Base-by-base conservation (phyloP, 2,797 vertebrate genomes). In the Leuciscus waleckii region DNA sequence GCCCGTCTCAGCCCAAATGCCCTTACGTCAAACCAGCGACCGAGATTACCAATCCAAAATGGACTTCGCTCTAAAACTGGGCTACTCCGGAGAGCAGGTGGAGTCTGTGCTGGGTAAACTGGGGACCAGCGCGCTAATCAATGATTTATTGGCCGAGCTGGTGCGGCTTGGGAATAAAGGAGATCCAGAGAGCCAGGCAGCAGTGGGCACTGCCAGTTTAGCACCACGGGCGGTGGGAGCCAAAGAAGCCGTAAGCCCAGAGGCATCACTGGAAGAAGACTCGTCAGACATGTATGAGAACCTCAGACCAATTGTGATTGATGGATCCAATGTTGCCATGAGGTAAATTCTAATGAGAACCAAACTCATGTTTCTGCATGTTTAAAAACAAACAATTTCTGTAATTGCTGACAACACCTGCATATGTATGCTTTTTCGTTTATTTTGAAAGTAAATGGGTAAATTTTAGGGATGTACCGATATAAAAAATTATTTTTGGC, bases 271-370 rank as follows among this genome's bases (percentile, higher is more conserved):
- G 90, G 98, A 99, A 92, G 98, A 98, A 56, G 97, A 98, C 90
- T 92, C 97, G 58, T 92, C 95, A 81, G 98, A 99, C 90, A 95
- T 92, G 51, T 96, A 92, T 83, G 97, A 99, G 88, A 99, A 99
- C 93, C 95, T 99, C 91, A 95, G 98, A 89, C 97, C 98, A 71
- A 94, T 99, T 73, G 98, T 99, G 90, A 97, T 99, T 68, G 98
- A 99, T 88, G 98, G 98, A 91, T 99, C 98, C 87, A 99, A 99
- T 69, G 98, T 99, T 84, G 98, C 98, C 81, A 99, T 99, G 98
- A 99, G 98, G 98, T 99, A 88, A 75, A 26, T 6, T 7, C 46
- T 75, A 35, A 69, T 37, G 9, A 17, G 23, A 46, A 41, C 43
- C 39, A 65, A 61, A 56, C 14, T 29, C 67, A 13, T 21, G 32